Base-by-base conservation (phyloP, 2,113 vertebrate genomes). In the Prolemur simus region DNA sequence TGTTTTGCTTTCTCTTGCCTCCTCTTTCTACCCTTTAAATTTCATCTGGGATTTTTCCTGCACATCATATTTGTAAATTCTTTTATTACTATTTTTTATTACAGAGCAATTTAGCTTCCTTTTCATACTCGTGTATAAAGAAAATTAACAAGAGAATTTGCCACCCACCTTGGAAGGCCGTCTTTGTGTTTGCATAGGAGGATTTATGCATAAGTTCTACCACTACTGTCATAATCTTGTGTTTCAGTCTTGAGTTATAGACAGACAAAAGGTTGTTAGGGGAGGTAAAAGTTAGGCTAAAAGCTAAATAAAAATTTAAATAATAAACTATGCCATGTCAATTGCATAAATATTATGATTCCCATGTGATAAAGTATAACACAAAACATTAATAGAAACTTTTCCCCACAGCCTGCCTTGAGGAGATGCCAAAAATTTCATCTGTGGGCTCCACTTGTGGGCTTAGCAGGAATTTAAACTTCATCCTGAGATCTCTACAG, bases 331-430 rank as follows among this genome's bases (percentile, higher is more conserved):
- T 34, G 18, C 4, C 12, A 34, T 80, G 1, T 69, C 34, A 54
- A 32, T 1, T 8, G 9, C 12, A 32, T 91, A 64, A 32, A 66
- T 45, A 78, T 1, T 73, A 52, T 73, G 27, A 15, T 49, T 95
- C 49, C 2, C 15, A 15, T 5, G 17, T 96, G 8, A 89, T 20
- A 45, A 80, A 34, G 27, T 3, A 3, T 54, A 60, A 20, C 18
- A 27, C 6, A 94, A 81, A 77, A 69, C 2, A 58, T n/a, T 25
- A 14, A 66, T 14, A 34, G 32, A 82, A 87, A 84, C 1, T 10
- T 25, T 58, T 17, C 3, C 4, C 39, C 14, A 23, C 6, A n/a
- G 8, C 8, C 7, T 66, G 0, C 14, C 15, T 74, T 25, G 4
- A 68, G 6, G 58, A 64, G 58, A 68, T 6, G 4, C 29, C 12